phyloP scores from a whole-genome alignment of 2,113 vertebrate genomes.

The Microtus richardsoni region DNA sequence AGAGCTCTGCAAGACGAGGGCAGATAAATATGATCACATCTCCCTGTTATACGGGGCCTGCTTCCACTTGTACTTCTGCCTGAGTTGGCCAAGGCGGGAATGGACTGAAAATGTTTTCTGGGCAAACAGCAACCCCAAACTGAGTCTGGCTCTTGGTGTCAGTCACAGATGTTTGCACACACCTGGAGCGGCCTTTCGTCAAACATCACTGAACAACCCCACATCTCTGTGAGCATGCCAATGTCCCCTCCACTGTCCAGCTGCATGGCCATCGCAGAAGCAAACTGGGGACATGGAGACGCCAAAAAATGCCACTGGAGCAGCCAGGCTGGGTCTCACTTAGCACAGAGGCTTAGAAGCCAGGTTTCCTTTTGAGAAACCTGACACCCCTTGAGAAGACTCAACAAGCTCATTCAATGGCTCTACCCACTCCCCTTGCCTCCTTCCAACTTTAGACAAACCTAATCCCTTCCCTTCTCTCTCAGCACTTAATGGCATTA shows the following conservation, averaged over 20 bases:
- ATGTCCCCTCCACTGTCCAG: neutral
- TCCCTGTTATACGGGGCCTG: neutral
- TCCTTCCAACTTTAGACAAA: conserved; percentile 10
- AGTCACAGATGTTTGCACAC: neutral
- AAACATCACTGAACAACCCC: neutral
- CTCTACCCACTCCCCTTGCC: neutral
- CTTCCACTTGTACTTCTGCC: neutral
- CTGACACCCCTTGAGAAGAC: neutral
- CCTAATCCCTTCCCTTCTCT: neutral
- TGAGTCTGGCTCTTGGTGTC: neutral
- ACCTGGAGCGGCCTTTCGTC: neutral
- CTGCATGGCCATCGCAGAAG: neutral
- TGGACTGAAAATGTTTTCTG: neutral
- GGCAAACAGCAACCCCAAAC: neutral
- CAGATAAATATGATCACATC: neutral
- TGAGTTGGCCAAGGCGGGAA: neutral
- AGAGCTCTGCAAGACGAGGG: neutral
- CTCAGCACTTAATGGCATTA: conserved; percentile 52
- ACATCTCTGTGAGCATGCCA: neutral
- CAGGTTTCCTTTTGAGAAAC: neutral
- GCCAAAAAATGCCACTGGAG: neutral
- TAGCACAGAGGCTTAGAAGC: neutral
- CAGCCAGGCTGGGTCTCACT: neutral
- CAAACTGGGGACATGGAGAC: neutral
- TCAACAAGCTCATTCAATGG: neutral